A percentile compares a stretch with the other conserved stretches of the same genome.
phyloP scores from a whole-genome alignment of 2,113 vertebrate genomes.

The Acrocephalus kingi region DNA sequence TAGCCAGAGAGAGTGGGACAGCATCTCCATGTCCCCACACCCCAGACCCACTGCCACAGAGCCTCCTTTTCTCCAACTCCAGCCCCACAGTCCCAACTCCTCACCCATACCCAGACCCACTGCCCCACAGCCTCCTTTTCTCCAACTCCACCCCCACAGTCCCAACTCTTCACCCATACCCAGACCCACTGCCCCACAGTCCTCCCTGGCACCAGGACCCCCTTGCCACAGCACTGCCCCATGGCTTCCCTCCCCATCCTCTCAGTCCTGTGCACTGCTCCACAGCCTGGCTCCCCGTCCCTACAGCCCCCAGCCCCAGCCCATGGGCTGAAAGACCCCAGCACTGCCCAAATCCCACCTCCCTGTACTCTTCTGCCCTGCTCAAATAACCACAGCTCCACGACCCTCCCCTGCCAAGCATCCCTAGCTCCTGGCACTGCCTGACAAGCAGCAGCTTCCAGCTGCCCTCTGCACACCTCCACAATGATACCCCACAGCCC shows the following conservation, averaged over 20 bases:
- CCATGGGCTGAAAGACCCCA: not conserved
- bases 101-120: rapidly evolving
- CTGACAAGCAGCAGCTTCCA: not conserved
- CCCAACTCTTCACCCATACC: rapidly evolving
- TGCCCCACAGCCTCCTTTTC: not conserved
- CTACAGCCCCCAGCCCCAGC: not conserved
- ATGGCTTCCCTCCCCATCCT: rapidly evolving
- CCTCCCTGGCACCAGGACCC: not conserved
- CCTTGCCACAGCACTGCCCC: rapidly evolving
- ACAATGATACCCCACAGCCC: not conserved
- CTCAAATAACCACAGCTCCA: not conserved
- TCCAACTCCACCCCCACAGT: not conserved
- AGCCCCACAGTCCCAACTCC: not conserved
- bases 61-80: not conserved
- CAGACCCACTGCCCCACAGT: not conserved
- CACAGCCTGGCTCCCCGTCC: not conserved
- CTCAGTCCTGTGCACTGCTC: not conserved
- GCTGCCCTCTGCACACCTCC: no score
- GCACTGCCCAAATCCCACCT: not conserved
- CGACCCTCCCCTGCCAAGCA: not conserved
- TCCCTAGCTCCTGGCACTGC: not conserved
- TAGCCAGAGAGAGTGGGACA: not conserved
- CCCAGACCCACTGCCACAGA: not conserved
- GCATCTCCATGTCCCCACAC: not conserved
- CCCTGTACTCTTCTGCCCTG: rapidly evolving